Evolutionary conservation across 2,113 vertebrate genomes (phyloP), one percentile per base, ranked within the genome.

Genomic region (Ammodramus savannarum): DNA sequence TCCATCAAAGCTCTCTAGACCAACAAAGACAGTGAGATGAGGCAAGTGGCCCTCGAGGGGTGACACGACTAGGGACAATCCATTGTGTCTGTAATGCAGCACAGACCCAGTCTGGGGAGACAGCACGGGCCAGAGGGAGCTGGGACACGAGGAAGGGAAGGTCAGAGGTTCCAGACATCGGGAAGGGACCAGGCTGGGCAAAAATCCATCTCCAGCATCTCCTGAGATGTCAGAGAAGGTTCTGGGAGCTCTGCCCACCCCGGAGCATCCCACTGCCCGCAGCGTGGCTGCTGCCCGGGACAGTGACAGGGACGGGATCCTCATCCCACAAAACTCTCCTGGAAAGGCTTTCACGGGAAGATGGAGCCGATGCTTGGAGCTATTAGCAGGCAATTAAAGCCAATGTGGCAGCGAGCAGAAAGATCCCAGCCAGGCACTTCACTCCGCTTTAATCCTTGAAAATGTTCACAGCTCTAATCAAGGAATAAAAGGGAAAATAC

Each of bases 371-470:
- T 15, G 76, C 86, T 38, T 38, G 48, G 27, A 81, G 86, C 89
- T 59, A 85, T 90, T 71, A 96, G 86, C 59, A 74, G 72, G 34
- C 80, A 86, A 86, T 90, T 90, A 93, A 93, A 96, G 79, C 76
- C 78, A 72, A 95, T 89, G 89, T 63, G 86, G 89, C 95, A 93
- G 89, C 75, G 89, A 72, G 80, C 83, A 92, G 72, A 76, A 89
- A 68, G 76, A 95, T 27, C 89, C 66, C 10, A 2, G 59, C 55
- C 87, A 88, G 43, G 62, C 83, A 52, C 80, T 85, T 67, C 72
- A 34, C 77, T 82, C 57, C 55, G 23, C 94, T 96, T 57, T 77
- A 80, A 73, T 67, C 90, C 52, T 54, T 19, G 55, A 29, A 58
- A 65, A 84, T 71, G 44, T 65, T 71, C 80, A 39, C 88, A 57